Percentiles rank a stretch among this genome's conserved stretches.
phyloP scores from a whole-genome alignment of 2,113 vertebrate genomes.

The Stegastes partitus region DNA sequence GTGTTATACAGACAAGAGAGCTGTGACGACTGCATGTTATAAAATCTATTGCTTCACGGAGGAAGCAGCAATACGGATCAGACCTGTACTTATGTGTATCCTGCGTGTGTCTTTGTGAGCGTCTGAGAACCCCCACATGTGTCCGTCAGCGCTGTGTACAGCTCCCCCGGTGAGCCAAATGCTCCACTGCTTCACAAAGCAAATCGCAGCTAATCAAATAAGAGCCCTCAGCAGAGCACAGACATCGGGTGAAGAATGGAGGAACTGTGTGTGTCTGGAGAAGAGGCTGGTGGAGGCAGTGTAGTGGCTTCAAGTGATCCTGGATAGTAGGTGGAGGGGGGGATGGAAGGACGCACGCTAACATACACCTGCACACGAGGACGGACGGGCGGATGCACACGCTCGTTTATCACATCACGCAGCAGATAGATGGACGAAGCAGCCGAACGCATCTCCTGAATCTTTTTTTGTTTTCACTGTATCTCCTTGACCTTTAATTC shows the following conservation, averaged over 20 bases:
- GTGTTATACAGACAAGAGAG: not conserved
- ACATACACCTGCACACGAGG: slow-evolving; percentile 23
- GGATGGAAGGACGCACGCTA: slow-evolving; percentile 60
- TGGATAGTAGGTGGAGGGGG: slow-evolving; percentile 57
- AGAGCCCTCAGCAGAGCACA: slow-evolving; percentile 72
- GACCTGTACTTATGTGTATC: slow-evolving; percentile 30
- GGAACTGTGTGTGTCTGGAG: slow-evolving; percentile 44
- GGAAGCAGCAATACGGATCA: slow-evolving; percentile 11
- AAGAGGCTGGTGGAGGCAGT: slow-evolving; percentile 60
- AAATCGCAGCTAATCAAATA: slow-evolving; percentile 82
- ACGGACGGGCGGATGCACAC: not conserved
- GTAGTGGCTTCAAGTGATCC: slow-evolving; percentile 75
- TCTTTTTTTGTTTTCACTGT: slow-evolving; percentile 11
- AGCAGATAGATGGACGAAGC: slow-evolving; percentile 5
- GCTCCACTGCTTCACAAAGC: slow-evolving; percentile 75
- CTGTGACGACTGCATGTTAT: not conserved
- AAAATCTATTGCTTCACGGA: slow-evolving; percentile 11
- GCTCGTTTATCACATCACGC: not conserved
- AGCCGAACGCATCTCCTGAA: not conserved
- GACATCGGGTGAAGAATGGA: slow-evolving; percentile 69
- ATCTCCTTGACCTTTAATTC: slow-evolving; percentile 6
- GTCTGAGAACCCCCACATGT: slow-evolving; percentile 36
- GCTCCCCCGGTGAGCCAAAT: slow-evolving; percentile 71
- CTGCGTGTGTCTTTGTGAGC: slow-evolving; percentile 40
- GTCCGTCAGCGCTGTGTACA: slow-evolving; percentile 33